Evolutionary conservation across 2,113 vertebrate genomes (phyloP), one percentile per base, ranked within the genome.

Genomic region (Electrona antarctica): DNA sequence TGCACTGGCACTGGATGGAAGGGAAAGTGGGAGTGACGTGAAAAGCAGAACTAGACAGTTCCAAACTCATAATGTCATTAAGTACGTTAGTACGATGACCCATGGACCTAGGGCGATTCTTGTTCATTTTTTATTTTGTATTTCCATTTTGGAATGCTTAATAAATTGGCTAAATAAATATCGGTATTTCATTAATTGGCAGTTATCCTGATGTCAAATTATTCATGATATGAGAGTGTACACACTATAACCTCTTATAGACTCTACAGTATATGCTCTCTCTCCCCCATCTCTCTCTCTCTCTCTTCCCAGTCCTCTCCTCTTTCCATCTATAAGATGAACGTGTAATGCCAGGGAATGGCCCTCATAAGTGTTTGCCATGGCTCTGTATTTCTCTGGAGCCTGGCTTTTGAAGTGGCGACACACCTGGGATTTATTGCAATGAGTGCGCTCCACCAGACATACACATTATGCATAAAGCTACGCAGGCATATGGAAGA

Each of bases 401-500:
- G 11, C 51, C 12, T n/a, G 13, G n/a, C n/a, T 12, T 13, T 10
- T 13, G 51, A 54, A 54, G 51, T n/a, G 51, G 51, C 10, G 21
- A 57, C 14, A 57, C 55, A 57, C 8, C 55, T 57, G 55, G 55
- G 15, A 28, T 57, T 28, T 28, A 7, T 28, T 57, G 28, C 47
- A 58, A 50, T n/a, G 54, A 58, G 45, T n/a, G 54, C 14, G 3
- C 65, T 45, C 63, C 59, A 63, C n/a, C 41, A 67, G n/a, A 58
- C 13, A 11, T 14, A 8, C 45, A 63, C 45, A 60, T 21, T 28
- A 50, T n/a, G 8, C n/a, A 14, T 7, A 4, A 11, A 59, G 48
- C 46, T 8, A 61, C 8, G 51, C 74, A 65, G 6, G 60, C 28
- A 45, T 65, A 13, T 47, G 63, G 11, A 41, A 21, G 48, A 48